These are phyloP conservation scores for Nothoprocta perdicaria DNA, from an alignment of 2,113 vertebrate species.

Conservation along the genomic window DNA sequence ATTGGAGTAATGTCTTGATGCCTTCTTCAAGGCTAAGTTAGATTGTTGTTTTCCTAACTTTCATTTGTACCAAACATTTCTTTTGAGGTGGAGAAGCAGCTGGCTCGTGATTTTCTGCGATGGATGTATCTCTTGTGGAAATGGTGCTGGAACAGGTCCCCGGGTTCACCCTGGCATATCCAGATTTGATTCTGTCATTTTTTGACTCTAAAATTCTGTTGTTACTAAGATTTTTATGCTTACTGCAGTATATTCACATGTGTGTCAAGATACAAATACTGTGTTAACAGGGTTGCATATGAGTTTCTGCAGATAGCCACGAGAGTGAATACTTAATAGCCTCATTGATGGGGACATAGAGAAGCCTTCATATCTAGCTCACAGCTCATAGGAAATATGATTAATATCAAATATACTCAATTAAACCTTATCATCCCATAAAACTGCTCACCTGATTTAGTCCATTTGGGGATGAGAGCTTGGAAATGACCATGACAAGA, in stretches of 20 bases:
- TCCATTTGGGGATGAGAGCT: background rate
- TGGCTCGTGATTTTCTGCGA: background rate
- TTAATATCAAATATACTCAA: background rate
- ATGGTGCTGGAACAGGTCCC: background rate
- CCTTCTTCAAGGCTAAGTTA: background rate
- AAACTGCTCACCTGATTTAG: background rate
- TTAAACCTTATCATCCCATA: background rate
- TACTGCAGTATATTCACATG: accelerated
- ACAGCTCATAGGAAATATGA: accelerated
- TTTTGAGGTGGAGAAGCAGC: background rate
- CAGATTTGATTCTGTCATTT: background rate
- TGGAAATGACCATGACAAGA: background rate
- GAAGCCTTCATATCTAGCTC: background rate
- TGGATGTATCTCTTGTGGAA: background rate
- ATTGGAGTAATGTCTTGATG: background rate
- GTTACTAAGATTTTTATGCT: background rate
- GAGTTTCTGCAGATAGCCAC: background rate
- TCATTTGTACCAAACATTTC: background rate
- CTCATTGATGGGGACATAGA: accelerated
- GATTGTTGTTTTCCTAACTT: background rate
- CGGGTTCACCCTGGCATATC: background rate
- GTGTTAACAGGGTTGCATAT: accelerated
- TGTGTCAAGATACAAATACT: background rate
- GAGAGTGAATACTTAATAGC: background rate
- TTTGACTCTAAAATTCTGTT: background rate